phyloP scores from a whole-genome alignment of 2,797 vertebrate genomes.

The Hydrolagus colliei region DNA sequence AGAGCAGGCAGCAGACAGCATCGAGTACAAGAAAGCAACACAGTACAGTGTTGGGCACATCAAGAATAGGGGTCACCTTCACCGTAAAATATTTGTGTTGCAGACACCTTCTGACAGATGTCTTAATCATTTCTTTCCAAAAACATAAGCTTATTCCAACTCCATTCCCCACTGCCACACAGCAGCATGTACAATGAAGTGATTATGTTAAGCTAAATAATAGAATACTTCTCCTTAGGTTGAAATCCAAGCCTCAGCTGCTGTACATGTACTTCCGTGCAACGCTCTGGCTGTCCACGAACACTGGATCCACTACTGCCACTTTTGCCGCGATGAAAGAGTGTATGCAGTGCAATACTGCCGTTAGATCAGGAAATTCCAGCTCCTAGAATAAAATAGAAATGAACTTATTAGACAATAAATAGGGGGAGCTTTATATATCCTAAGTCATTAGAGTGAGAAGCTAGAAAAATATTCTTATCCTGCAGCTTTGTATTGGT shows the following conservation, averaged over 20 bases:
- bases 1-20: not conserved
- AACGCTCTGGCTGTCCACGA: conserved; percentile 71
- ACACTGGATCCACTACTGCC: conserved; percentile 84
- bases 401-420: not conserved
- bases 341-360: conserved; percentile 84
- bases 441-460: too few relatives aligned
- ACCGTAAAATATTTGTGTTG: not conserved
- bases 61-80: not conserved
- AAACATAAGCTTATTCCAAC: not conserved
- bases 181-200: not conserved
- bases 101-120: not conserved
- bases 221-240: not conserved
- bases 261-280: conserved; percentile 65
- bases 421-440: too few relatives aligned
- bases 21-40: not conserved
- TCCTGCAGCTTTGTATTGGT: too few relatives aligned
- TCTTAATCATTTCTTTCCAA: not conserved
- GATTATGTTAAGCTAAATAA: not conserved
- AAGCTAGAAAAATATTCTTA: too few relatives aligned
- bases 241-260: conserved; percentile 52
- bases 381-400: conserved; percentile 65
- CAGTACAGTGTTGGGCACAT: not conserved
- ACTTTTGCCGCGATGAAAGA: conserved; percentile 90
- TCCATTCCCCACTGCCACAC: not conserved
- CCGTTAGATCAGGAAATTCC: conserved; percentile 81